phyloP scores from a whole-genome alignment of 2,797 vertebrate species.

The Sphaeramia orbicularis region DNA sequence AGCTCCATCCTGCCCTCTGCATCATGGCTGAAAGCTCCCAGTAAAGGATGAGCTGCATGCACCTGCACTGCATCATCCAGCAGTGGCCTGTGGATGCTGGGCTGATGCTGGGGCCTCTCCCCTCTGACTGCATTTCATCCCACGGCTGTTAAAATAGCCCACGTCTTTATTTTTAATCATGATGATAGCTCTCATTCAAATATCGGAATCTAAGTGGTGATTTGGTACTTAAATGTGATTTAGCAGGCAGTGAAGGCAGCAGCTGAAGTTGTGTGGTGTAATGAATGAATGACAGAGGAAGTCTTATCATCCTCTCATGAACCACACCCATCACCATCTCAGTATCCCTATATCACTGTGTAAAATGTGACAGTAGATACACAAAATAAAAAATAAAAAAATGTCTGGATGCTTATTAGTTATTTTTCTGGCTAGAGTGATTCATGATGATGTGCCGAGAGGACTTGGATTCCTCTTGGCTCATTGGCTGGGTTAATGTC shows the following conservation, averaged over 20 bases:
- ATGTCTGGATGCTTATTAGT: too few species aligned
- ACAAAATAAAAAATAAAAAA: neutral
- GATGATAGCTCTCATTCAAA: neutral
- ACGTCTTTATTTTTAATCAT: neutral
- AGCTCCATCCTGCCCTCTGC: neutral
- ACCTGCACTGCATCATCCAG: constrained; percentile 45
- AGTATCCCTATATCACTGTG: constrained; percentile 1
- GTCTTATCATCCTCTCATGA: constrained; percentile 33
- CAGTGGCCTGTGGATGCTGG: constrained; percentile 27
- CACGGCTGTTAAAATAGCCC: neutral
- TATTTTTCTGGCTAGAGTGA: neutral
- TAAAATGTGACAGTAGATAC: neutral
- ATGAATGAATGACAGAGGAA: constrained; percentile 13
- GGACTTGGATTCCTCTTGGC: neutral
- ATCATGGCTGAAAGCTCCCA: neutral
- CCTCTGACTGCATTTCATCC: constrained; percentile 11
- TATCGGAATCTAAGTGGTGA: neutral
- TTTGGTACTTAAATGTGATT: too few species aligned
- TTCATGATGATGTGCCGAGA: neutral
- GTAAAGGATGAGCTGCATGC: neutral
- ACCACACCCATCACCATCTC: constrained; percentile 74
- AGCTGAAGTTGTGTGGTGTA: neutral
- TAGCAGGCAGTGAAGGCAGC: neutral
- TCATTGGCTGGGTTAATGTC: constrained; percentile 5
- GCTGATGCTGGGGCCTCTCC: constrained; percentile 46